Base-by-base conservation (phyloP, 2,113 vertebrate species). In the Acrocephalus kingi region DNA sequence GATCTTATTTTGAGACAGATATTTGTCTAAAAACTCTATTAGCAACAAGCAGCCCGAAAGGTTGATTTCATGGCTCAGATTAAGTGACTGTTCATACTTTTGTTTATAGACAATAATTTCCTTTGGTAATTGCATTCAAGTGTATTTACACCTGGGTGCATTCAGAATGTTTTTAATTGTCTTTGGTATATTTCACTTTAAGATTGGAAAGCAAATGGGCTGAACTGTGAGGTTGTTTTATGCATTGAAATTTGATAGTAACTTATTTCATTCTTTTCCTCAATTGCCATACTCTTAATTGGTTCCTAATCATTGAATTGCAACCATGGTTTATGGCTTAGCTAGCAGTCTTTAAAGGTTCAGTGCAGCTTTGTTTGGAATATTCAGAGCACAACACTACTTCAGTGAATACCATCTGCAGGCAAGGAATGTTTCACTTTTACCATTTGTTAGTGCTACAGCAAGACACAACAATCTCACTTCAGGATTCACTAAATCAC, bases 81-180 rank as follows among this genome's bases (percentile, higher is more conserved):
- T 78, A 81, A 89, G 56, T 63, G 74, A 83, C 54, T 77, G 24
- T 27, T 95, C 61, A 41, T 91, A 84, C 69, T 61, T 93, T 59
- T 66, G 39, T 68, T 94, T 45, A 82, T 68, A 68, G 21, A 59
- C 3, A 91, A 72, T 91, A 68, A 94, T 89, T 95, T 94, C 43
- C 15, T 89, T 91, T 64, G 20, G 28, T 89, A 94, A 94, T 92
- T 94, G 18, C 0, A 0, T 94, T 94, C n/a, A 72, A 94, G 20
- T 64, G 18, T 93, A 68, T 94, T 94, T 96, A 89, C 87, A 95
- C 74, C 89, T 94, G 61, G 19, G 45, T 92, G 63, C 78, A 83
- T 87, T 88, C 71, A 49, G 59, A 85, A 72, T 30, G 41, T 25
- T 94, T 94, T 93, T 84, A 93, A 93, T 94, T 93, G 81, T 79